phyloP scores from a whole-genome alignment of 92 coral and sea anemone species.

The Zoanthus sociatus region DNA sequence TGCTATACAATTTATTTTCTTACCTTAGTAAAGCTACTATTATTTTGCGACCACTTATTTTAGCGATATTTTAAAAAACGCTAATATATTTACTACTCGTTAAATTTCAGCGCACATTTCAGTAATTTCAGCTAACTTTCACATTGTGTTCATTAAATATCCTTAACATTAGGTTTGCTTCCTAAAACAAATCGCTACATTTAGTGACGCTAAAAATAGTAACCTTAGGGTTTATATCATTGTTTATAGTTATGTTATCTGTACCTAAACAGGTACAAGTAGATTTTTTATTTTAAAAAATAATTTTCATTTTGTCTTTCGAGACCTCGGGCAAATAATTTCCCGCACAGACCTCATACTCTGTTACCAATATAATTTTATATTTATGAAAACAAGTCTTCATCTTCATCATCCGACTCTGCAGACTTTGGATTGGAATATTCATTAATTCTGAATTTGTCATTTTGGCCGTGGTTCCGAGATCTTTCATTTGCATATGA shows the following conservation, averaged over 20 bases:
- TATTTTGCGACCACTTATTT: background rate
- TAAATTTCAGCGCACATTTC: background rate
- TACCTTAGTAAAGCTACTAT: background rate
- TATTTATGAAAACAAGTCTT: background rate
- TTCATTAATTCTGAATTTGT: conserved; percentile 9
- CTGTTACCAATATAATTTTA: background rate
- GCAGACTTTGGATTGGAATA: background rate
- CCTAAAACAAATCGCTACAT: background rate
- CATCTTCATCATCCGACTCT: conserved; percentile 1
- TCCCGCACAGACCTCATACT: background rate
- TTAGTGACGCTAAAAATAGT: background rate
- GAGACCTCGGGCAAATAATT: conserved; percentile 6
- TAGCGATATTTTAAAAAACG: background rate
- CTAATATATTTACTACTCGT: background rate
- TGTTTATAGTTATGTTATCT: background rate
- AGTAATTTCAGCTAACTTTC: background rate
- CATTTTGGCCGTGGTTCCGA: conserved; percentile 24
- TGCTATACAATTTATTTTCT: background rate
- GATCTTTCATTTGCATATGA: conserved; percentile 8
- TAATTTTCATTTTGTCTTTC: background rate
- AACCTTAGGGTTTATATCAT: background rate
- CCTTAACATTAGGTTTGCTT: conserved; percentile 2
- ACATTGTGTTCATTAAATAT: background rate
- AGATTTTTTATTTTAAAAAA: background rate
- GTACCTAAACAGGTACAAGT: background rate